These are phyloP conservation scores for Tipula confusa DNA, from an alignment of 2,888 invertebrate species.

Conservation along the genomic window DNA sequence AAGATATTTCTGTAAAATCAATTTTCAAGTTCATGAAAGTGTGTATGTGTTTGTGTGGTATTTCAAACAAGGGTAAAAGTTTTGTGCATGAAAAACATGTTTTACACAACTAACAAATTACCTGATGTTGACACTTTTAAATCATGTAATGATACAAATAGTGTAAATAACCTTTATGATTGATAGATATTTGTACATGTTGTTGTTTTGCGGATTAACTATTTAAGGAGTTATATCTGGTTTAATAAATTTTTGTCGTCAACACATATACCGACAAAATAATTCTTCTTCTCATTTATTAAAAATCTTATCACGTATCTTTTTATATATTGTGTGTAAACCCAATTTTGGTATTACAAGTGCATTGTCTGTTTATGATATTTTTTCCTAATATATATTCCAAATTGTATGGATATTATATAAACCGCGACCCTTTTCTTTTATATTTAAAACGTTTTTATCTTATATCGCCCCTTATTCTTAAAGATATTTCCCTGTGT, in stretches of 20 bases:
- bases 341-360: constrained; percentile 16
- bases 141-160: neutral
- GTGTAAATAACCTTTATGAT: neutral
- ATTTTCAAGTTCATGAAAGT: neutral
- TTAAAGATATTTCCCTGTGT: neutral
- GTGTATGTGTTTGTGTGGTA: neutral
- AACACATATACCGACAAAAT: constrained; percentile 15
- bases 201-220: neutral
- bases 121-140: neutral
- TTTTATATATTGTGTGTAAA: neutral
- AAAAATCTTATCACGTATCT: neutral
- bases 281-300: neutral
- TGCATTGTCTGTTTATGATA: neutral
- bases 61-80: neutral
- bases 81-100: neutral
- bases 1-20: neutral
- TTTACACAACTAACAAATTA: neutral
- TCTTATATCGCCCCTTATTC: neutral
- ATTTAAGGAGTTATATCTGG: constrained; percentile 25
- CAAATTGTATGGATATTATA: neutral
- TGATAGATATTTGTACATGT: neutral
- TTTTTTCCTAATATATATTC: neutral
- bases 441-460: neutral
- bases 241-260: neutral
- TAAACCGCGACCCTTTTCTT: neutral